These are phyloP conservation scores for Epinephelus lanceolatus DNA, from an alignment of 2,113 vertebrate species.

Conservation along the genomic window DNA sequence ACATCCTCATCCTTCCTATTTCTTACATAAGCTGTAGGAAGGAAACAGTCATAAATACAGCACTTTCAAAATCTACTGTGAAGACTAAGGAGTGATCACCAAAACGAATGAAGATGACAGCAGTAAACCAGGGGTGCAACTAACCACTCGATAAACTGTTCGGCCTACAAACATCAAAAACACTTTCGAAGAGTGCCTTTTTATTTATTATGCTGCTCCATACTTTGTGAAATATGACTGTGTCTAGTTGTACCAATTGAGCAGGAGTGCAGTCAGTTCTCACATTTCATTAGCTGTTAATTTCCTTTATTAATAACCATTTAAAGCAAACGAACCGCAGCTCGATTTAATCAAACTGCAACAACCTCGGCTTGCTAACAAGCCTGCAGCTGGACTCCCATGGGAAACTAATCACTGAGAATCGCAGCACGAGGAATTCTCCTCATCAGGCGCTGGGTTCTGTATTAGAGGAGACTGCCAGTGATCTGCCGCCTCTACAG, in stretches of 20 bases:
- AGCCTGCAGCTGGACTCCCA: constrained; percentile 21
- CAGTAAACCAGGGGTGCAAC: neutral
- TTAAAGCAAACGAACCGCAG: constrained; percentile 35
- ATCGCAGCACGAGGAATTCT: neutral
- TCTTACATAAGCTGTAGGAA: constrained; percentile 38
- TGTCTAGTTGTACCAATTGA: neutral
- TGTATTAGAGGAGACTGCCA: constrained; percentile 19
- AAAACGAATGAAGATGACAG: neutral
- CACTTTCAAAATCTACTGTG: neutral
- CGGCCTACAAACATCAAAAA: neutral
- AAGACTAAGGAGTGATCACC: neutral
- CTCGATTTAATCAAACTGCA: constrained; percentile 48
- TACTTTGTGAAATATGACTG: neutral
- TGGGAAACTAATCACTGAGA: constrained; percentile 14
- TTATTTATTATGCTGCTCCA: neutral
- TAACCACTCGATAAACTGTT: too few relatives aligned
- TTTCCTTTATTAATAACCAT: constrained; percentile 48
- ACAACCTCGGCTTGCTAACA: constrained; percentile 24
- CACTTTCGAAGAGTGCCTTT: neutral
- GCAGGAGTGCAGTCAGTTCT: neutral
- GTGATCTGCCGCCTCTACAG: constrained; percentile 47
- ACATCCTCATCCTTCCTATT: neutral
- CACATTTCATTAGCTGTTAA: constrained; percentile 36
- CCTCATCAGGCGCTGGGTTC: constrained; percentile 9
- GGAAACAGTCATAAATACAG: constrained; percentile 25